Conservation (phyloP, 2,113 vertebrate species). For the Danionella cerebrum region DNA sequence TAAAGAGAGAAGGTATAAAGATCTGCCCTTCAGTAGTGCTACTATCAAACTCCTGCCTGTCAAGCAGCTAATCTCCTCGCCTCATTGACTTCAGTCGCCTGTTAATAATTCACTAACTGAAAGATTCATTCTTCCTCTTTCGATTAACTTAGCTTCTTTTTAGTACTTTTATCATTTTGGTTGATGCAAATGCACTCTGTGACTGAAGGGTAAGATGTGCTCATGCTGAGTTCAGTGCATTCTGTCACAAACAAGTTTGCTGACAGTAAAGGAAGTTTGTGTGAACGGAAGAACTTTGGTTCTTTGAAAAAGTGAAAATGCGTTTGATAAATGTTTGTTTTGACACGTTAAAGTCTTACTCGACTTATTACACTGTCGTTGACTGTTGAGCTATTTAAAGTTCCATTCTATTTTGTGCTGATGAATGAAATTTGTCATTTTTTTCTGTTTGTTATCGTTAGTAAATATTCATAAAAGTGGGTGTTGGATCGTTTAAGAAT, state of each 20-base stretch:
- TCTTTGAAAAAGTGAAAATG: background rate
- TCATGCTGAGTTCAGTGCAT: conserved; percentile 1
- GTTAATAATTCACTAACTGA: conserved; percentile 49
- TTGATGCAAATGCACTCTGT: conserved; percentile 19
- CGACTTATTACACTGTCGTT: background rate
- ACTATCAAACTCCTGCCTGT: conserved; percentile 64
- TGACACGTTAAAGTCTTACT: background rate
- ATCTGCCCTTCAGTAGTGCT: conserved; percentile 61
- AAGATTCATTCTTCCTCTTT: conserved; percentile 43
- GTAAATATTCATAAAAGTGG: too few relatives aligned
- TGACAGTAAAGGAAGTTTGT: too few relatives aligned
- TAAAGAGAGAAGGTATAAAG: conserved; percentile 55
- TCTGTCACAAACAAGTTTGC: conserved; percentile 28
- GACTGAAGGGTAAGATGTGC: background rate
- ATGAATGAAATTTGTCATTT: too few relatives aligned
- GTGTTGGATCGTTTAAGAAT: too few relatives aligned
- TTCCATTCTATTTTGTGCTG: too few relatives aligned
- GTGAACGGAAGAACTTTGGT: too few relatives aligned
- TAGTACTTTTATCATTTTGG: conserved; percentile 27
- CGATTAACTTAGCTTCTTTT: conserved; percentile 33
- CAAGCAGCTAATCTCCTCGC: conserved; percentile 60
- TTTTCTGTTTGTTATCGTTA: too few relatives aligned
- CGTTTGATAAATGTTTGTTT: background rate
- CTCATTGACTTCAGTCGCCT: conserved; percentile 36
- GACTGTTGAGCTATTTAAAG: too few relatives aligned